Conservation (phyloP, 2,113 vertebrate species). For the Bettongia penicillata region DNA sequence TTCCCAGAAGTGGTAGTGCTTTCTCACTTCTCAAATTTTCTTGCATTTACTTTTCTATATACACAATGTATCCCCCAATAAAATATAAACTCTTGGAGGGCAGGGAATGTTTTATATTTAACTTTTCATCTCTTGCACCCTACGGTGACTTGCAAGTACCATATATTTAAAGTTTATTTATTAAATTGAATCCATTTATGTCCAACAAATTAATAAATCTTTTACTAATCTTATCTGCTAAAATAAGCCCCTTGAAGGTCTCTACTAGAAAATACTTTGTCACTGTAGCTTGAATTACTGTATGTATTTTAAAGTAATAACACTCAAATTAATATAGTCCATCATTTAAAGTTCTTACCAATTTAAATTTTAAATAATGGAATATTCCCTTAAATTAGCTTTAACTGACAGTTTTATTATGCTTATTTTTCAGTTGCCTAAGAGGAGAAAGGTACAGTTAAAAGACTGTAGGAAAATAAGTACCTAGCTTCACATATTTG, state of each 20-base stretch:
- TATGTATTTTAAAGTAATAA: slow-evolving; percentile 33
- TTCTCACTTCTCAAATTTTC: not conserved
- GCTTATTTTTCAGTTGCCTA: slow-evolving; percentile 10
- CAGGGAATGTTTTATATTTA: not conserved
- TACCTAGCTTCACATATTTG: not conserved
- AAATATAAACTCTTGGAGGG: not conserved
- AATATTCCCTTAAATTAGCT: not conserved
- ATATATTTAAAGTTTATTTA: not conserved
- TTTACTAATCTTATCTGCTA: not conserved
- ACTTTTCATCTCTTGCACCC: not conserved
- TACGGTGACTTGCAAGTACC: not conserved
- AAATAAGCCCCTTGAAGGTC: not conserved
- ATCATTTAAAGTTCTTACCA: not conserved
- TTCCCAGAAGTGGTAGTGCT: not conserved
- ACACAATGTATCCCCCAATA: not conserved
- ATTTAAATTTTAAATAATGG: no score
- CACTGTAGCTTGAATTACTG: slow-evolving; percentile 16
- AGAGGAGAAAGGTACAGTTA: slow-evolving; percentile 33
- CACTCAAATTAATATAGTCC: not conserved
- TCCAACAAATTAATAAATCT: not conserved
- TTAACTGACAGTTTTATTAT: not conserved
- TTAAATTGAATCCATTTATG: not conserved
- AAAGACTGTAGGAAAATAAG: slow-evolving; percentile 9
- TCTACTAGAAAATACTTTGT: not conserved
- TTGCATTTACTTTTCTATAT: not conserved